phyloP scores from a whole-genome alignment of 64 coral and sea anemone species.

The Astreopora myriophthalma region DNA sequence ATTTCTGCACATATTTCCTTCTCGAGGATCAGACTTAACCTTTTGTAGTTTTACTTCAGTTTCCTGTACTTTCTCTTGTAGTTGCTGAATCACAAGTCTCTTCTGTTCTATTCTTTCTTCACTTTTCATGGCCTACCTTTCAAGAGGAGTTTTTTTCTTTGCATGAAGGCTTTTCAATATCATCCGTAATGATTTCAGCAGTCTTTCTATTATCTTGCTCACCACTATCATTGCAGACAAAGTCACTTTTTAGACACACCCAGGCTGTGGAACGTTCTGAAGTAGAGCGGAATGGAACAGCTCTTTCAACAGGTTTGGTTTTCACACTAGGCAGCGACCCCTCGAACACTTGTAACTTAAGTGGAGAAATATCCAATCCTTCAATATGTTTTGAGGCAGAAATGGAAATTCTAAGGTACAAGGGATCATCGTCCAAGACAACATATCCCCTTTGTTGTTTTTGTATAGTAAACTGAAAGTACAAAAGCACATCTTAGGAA shows the following conservation, averaged over 20 bases:
- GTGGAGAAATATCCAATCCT: too few species aligned
- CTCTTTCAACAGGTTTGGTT: too few species aligned
- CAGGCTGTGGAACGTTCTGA: too few species aligned
- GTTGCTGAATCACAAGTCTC: neutral
- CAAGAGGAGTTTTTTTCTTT: conserved; percentile 41
- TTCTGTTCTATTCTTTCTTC: conserved; percentile 55
- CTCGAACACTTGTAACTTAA: too few species aligned
- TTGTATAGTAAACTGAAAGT: too few species aligned
- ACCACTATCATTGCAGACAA: neutral
- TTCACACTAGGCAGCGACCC: too few species aligned
- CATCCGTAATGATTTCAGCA: neutral
- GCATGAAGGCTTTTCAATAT: neutral
- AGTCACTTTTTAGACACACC: neutral
- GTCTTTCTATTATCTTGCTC: neutral
- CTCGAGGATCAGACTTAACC: conserved; percentile 6
- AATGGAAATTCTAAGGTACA: too few species aligned
- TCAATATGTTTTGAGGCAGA: too few species aligned
- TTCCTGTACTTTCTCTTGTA: conserved; percentile 25
- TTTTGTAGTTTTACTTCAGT: conserved; percentile 8
- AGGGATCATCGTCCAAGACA: too few species aligned
- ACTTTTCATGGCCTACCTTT: conserved; percentile 41
- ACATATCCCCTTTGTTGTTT: too few species aligned
- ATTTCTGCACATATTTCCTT: conserved; percentile 64
- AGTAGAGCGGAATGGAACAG: too few species aligned
- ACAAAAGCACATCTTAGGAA: too few species aligned